A percentile compares a stretch with the other conserved stretches of the same genome.
Conservation (phyloP, 2,113 vertebrate genomes). For the Atrichornis clamosus region DNA sequence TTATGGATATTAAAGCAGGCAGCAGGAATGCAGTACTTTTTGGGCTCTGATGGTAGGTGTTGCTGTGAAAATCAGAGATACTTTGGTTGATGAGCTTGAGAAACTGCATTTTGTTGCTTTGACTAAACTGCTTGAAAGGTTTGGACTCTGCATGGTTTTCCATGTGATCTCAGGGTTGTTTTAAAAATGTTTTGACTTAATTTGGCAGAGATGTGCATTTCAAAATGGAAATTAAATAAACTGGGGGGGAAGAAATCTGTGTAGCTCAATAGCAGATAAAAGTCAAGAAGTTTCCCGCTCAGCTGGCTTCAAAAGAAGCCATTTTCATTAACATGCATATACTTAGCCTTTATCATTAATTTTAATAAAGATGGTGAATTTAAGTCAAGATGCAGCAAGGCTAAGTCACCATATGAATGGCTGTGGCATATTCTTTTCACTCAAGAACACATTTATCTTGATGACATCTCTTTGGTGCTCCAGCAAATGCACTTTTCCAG, state of each 20-base stretch:
- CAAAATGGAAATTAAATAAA: background rate
- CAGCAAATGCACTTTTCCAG: background rate
- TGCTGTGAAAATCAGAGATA: background rate
- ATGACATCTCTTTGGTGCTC: background rate
- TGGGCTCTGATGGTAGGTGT: background rate
- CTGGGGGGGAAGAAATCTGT: rapidly evolving
- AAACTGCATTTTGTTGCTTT: background rate
- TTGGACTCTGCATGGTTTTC: background rate
- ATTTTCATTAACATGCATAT: background rate
- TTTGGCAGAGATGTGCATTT: background rate
- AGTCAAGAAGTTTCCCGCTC: background rate
- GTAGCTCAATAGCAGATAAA: background rate
- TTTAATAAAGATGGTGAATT: background rate
- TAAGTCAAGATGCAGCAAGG: background rate
- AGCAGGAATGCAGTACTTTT: background rate
- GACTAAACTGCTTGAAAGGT: background rate
- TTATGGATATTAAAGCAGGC: background rate
- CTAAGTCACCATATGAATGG: background rate
- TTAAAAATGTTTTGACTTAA: background rate
- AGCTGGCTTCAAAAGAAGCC: rapidly evolving
- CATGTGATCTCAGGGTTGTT: background rate
- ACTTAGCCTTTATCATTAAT: background rate
- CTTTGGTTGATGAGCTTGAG: background rate
- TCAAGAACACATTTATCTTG: background rate
- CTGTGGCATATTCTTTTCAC: background rate